These are phyloP conservation scores for Idaea biselata DNA, from an alignment of 2,888 invertebrate genomes.

Conservation along the genomic window DNA sequence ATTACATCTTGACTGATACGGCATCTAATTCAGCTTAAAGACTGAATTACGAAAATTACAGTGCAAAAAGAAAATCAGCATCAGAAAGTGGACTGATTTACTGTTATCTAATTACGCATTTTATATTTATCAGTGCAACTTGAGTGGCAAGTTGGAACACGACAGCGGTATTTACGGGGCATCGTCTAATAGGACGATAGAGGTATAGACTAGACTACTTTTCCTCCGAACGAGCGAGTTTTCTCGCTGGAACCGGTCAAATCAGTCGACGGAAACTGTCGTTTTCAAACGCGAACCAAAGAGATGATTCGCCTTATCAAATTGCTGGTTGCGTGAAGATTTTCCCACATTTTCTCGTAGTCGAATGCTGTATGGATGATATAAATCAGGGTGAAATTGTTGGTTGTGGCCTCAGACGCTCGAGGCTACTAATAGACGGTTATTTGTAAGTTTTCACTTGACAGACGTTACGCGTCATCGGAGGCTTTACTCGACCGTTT, in stretches of 20 bases:
- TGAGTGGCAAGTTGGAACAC: slow-evolving; percentile 21
- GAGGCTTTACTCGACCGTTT: slow-evolving; percentile 31
- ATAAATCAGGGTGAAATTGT: slow-evolving; percentile 78
- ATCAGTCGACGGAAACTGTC: slow-evolving; percentile 73
- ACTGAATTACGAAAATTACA: slow-evolving; percentile 1
- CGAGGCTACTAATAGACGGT: slow-evolving; percentile 69
- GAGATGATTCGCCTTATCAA: slow-evolving; percentile 77
- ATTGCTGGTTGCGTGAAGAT: slow-evolving; percentile 74
- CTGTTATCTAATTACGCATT: slow-evolving; percentile 10
- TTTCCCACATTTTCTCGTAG: slow-evolving; percentile 77
- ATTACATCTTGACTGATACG: neutral
- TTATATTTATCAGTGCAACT: slow-evolving; percentile 19
- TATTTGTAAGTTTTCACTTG: slow-evolving; percentile 77
- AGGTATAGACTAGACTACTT: slow-evolving; percentile 49
- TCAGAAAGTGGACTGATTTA: neutral
- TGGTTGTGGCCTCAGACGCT: slow-evolving; percentile 58
- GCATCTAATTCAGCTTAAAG: neutral
- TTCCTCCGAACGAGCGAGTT: slow-evolving; percentile 70
- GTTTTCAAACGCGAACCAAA: slow-evolving; percentile 70
- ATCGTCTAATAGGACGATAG: slow-evolving; percentile 59
- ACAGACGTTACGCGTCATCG: slow-evolving; percentile 68
- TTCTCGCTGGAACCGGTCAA: slow-evolving; percentile 66
- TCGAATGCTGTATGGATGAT: slow-evolving; percentile 63
- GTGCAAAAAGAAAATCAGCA: slow-evolving; percentile 1
- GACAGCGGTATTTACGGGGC: slow-evolving; percentile 35